A percentile compares a stretch with the other conserved stretches of the same genome.
Conservation (phyloP, 2,888 invertebrate genomes). For the Plemyria rubiginata region DNA sequence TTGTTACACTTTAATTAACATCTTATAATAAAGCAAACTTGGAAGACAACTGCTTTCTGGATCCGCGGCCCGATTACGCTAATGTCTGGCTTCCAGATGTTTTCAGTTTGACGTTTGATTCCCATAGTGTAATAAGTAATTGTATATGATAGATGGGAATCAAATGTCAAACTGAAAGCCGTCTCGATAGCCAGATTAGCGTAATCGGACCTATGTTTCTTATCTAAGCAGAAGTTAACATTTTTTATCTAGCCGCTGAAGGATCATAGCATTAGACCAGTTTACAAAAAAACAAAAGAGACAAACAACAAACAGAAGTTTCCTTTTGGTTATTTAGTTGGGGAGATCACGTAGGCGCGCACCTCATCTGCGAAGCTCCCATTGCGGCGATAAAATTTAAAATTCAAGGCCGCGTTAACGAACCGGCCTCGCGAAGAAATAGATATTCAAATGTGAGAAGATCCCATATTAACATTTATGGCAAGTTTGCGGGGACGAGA, state of each 20-base stretch:
- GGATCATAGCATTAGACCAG: conserved; percentile 52
- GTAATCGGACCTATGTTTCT: too few species aligned
- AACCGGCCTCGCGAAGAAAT: conserved; percentile 84
- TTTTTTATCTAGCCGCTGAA: too few species aligned
- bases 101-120: too few species aligned
- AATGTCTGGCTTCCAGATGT: too few species aligned
- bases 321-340: conserved; percentile 72
- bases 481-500: conserved; percentile 83
- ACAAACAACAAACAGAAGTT: conserved; percentile 76
- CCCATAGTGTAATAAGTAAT: too few species aligned
- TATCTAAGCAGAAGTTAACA: too few species aligned
- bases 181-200: too few species aligned
- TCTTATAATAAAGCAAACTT: conserved; percentile 1
- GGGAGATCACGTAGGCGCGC: conserved; percentile 82
- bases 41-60: neutral
- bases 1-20: conserved; percentile 30
- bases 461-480: conserved; percentile 86
- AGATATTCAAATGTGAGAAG: conserved; percentile 85
- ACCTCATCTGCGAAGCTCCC: conserved; percentile 81
- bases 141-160: too few species aligned
- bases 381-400: conserved; percentile 82
- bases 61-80: too few species aligned
- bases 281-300: conserved; percentile 62
- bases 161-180: too few species aligned
- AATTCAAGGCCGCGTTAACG: conserved; percentile 85